Percentiles rank a stretch among this genome's conserved stretches.
Conservation (phyloP, 1,140 invertebrate species). For the Varroa destructor region DNA sequence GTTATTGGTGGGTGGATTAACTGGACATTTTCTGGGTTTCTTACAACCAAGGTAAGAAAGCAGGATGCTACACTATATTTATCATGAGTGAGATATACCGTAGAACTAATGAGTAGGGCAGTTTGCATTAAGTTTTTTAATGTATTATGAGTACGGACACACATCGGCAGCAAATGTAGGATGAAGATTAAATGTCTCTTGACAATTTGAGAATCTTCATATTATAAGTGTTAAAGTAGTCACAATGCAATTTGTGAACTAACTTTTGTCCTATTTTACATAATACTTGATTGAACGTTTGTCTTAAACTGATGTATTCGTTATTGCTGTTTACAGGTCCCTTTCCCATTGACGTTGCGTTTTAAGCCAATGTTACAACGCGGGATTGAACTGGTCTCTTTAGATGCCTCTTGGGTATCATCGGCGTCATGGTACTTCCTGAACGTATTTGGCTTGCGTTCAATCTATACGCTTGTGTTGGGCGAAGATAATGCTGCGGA, state of each 20-base stretch:
- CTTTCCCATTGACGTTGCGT: slow-evolving; percentile 88
- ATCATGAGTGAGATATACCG: slow-evolving; percentile 20
- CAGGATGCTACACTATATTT: background rate
- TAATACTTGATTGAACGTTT: no score
- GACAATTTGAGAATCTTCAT: no score
- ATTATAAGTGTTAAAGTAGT: no score
- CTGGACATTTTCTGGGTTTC: slow-evolving; percentile 99
- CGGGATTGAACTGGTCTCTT: slow-evolving; percentile 80
- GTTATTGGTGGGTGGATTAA: slow-evolving; percentile 99
- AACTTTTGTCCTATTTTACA: no score
- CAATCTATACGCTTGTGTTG: slow-evolving; percentile 91
- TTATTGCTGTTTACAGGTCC: slow-evolving; percentile 53
- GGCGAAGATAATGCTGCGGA: slow-evolving; percentile 79
- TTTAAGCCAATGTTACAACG: slow-evolving; percentile 99
- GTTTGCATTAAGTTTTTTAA: slow-evolving; percentile 1
- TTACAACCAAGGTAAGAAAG: slow-evolving; percentile 61
- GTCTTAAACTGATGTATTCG: no score
- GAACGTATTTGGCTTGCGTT: slow-evolving; percentile 94
- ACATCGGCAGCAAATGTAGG: no score
- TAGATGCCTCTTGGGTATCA: slow-evolving; percentile 98
- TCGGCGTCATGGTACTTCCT: slow-evolving; percentile 99
- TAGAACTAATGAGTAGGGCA: background rate
- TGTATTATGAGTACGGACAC: background rate
- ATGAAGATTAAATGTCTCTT: no score
- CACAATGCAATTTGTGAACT: no score